Percentiles rank a stretch among this genome's conserved stretches.
Evolutionary conservation across 2,797 vertebrate species (phyloP).

Genomic region (Enteromius trimaculatus): DNA sequence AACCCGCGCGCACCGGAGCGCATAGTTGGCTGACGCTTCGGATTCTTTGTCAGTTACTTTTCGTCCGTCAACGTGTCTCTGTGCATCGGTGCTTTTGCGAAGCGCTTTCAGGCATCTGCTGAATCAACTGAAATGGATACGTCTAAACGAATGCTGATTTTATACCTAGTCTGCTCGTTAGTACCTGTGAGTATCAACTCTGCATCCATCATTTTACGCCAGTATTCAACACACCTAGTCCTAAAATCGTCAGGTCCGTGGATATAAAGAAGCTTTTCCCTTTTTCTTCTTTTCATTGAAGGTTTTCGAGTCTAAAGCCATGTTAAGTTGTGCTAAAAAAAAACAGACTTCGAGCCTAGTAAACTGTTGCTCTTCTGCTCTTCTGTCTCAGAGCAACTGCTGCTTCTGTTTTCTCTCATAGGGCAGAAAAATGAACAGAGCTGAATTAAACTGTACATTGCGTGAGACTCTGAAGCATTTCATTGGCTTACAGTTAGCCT

Average conservation of each 20-base stretch:
- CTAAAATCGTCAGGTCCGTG: not conserved
- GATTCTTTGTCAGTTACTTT: slow-evolving; percentile 22
- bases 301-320: not conserved
- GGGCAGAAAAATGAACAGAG: not conserved
- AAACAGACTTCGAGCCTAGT: not conserved
- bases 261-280: not conserved
- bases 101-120: not conserved
- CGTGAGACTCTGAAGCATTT: too few species aligned
- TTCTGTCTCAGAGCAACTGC: not conserved
- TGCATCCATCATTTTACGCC: not conserved
- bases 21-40: slow-evolving; percentile 25
- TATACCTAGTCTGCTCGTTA: slow-evolving; percentile 46
- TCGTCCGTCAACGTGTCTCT: slow-evolving; percentile 12
- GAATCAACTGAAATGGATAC: slow-evolving; percentile 44
- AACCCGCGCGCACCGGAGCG: slow-evolving; percentile 22
- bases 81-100: not conserved
- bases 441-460: not conserved
- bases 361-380: not conserved
- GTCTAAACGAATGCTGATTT: slow-evolving; percentile 43
- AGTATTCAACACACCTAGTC: slow-evolving; percentile 20
- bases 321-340: not conserved
- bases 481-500: not conserved
- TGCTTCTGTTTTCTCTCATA: not conserved
- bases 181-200: slow-evolving; percentile 56
- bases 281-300: not conserved